phyloP scores from a whole-genome alignment of 2,797 vertebrate genomes.

The Siniperca obscura region DNA sequence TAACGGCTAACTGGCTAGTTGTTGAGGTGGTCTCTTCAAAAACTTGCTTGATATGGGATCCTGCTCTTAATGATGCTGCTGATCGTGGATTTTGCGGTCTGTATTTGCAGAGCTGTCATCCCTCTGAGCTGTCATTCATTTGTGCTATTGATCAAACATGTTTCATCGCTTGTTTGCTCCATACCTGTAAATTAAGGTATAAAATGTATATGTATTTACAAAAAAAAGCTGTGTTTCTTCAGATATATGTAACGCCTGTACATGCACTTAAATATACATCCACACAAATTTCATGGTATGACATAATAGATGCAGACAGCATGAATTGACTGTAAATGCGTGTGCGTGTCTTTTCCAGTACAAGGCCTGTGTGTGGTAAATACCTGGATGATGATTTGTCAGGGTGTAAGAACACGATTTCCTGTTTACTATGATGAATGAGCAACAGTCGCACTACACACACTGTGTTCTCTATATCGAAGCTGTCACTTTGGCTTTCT shows the following conservation, averaged over 20 bases:
- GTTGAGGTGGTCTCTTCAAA: neutral
- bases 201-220: neutral
- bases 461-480: conserved; percentile 74
- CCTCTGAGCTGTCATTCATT: neutral
- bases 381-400: conserved; percentile 83
- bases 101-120: conserved; percentile 6
- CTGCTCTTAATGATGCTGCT: neutral
- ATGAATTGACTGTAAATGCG: conserved; percentile 67
- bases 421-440: conserved; percentile 87
- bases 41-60: neutral
- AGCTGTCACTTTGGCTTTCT: conserved; percentile 78
- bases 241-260: conserved; percentile 12
- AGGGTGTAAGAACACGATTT: conserved; percentile 75
- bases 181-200: neutral
- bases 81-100: neutral
- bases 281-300: conserved; percentile 57
- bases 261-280: conserved; percentile 47
- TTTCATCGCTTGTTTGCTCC: neutral
- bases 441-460: conserved; percentile 71
- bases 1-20: neutral
- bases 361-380: conserved; percentile 75
- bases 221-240: neutral
- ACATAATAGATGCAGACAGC: conserved; percentile 71
- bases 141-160: neutral
- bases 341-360: conserved; percentile 57